Evolutionary conservation across 2,888 invertebrate genomes (phyloP).

Genomic region (Prionchulus punctatus): DNA sequence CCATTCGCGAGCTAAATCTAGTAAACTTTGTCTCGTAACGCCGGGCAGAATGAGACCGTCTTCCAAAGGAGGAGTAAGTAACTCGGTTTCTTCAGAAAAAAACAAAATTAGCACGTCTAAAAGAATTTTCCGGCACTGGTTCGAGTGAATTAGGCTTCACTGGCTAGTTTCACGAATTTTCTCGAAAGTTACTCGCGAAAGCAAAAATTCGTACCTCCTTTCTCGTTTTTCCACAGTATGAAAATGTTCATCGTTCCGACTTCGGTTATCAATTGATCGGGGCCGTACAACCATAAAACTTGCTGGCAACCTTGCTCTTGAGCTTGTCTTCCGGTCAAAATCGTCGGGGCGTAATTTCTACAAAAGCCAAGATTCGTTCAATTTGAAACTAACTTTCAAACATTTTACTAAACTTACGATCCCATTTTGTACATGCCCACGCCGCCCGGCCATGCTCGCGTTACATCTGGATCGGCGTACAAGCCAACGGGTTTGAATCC

Average conservation of each 20-base stretch:
- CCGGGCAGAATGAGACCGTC: conserved; percentile 88
- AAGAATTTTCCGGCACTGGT: not conserved
- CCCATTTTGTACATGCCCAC: conserved; percentile 88
- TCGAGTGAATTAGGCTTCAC: too few species aligned
- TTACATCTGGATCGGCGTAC: conserved; percentile 71
- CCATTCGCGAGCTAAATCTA: conserved; percentile 64
- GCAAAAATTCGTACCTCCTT: conserved; percentile 62
- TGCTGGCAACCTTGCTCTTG: conserved; percentile 73
- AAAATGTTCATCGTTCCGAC: conserved; percentile 98
- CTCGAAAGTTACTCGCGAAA: too few species aligned
- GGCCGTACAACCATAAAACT: conserved; percentile 86
- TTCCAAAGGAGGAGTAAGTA: conserved; percentile 71
- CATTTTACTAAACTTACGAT: conserved; percentile 52
- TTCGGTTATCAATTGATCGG: conserved; percentile 81
- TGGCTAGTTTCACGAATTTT: too few species aligned
- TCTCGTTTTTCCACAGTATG: conserved; percentile 63
- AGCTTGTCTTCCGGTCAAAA: conserved; percentile 45
- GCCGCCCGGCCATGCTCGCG: conserved; percentile 63
- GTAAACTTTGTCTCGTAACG: conserved; percentile 69
- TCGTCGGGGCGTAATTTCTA: conserved; percentile 44
- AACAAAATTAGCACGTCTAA: conserved; percentile 9
- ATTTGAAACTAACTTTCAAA: not conserved
- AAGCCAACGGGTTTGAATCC: conserved; percentile 58
- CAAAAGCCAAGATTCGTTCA: conserved; percentile 5
- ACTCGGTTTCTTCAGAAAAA: conserved; percentile 55